These are phyloP conservation scores for Ophioninae sp. DNA, from an alignment of 2,888 invertebrate species.

Conservation along the genomic window DNA sequence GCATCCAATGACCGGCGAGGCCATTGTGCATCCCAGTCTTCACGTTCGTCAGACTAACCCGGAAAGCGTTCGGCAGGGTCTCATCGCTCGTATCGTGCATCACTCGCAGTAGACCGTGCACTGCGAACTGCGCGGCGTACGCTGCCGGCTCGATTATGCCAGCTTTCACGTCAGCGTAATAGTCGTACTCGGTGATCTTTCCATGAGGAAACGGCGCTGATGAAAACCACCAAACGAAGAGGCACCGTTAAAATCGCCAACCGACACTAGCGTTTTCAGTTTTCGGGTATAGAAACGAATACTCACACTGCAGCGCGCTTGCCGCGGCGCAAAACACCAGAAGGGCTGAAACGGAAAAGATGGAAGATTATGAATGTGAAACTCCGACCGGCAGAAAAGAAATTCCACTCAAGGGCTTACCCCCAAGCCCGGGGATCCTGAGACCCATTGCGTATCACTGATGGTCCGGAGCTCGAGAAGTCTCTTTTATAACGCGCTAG, in stretches of 20 bases:
- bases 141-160: slow-evolving; percentile 75
- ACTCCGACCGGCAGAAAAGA: neutral
- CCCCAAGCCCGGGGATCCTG: slow-evolving; percentile 69
- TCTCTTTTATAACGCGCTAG: slow-evolving; percentile 75
- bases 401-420: slow-evolving; percentile 66
- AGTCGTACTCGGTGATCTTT: slow-evolving; percentile 80
- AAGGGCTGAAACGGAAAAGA: slow-evolving; percentile 64
- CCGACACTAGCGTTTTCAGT: neutral
- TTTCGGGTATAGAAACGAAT: neutral
- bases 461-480: slow-evolving; percentile 59
- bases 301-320: slow-evolving; percentile 70
- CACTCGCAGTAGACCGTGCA: slow-evolving; percentile 77
- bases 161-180: slow-evolving; percentile 78
- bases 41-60: slow-evolving; percentile 74
- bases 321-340: slow-evolving; percentile 65
- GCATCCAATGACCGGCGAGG: slow-evolving; percentile 53
- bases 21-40: slow-evolving; percentile 77
- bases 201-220: slow-evolving; percentile 80
- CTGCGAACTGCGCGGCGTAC: slow-evolving; percentile 75
- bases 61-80: slow-evolving; percentile 70
- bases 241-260: neutral
- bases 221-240: slow-evolving; percentile 14
- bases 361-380: neutral
- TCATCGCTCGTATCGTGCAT: slow-evolving; percentile 69
- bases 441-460: slow-evolving; percentile 73